Evolutionary conservation across 2,888 invertebrate species (phyloP).

Genomic region (Volucella zonaria): DNA sequence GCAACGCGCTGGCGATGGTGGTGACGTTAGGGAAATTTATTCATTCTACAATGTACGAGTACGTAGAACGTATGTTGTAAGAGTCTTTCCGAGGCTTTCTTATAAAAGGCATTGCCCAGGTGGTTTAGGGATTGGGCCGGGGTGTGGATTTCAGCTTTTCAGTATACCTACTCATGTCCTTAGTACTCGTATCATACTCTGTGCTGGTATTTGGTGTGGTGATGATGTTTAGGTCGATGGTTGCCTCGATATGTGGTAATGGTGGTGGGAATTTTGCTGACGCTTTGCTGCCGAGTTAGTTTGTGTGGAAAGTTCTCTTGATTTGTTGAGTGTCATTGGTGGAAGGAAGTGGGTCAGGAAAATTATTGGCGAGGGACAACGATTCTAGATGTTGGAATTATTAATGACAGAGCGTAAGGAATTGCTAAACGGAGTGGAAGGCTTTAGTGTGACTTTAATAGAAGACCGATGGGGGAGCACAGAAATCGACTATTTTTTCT

Average conservation of each 20-base stretch:
- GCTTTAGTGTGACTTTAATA: too few relatives aligned
- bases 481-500: too few relatives aligned
- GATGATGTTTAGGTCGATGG: slow-evolving; percentile 45
- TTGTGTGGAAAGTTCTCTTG: slow-evolving; percentile 47
- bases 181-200: slow-evolving; percentile 40
- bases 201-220: slow-evolving; percentile 16
- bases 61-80: neutral
- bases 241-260: slow-evolving; percentile 23
- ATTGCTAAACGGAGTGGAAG: neutral
- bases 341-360: slow-evolving; percentile 71
- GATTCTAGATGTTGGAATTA: slow-evolving; percentile 54
- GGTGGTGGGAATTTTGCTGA: slow-evolving; percentile 44
- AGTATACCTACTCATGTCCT: slow-evolving; percentile 44
- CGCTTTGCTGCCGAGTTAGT: slow-evolving; percentile 11
- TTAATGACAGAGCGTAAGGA: slow-evolving; percentile 54
- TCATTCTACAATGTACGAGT: slow-evolving; percentile 55
- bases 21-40: slow-evolving; percentile 67
- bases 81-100: slow-evolving; percentile 27
- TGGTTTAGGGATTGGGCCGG: neutral
- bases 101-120: neutral
- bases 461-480: too few relatives aligned
- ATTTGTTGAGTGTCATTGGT: slow-evolving; percentile 70
- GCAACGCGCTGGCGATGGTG: slow-evolving; percentile 36
- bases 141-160: slow-evolving; percentile 34
- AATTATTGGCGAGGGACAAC: slow-evolving; percentile 36